Evolutionary conservation across 30 jellyfish, hydroid and myxozoan species (phyloP).

Genomic region (Aurelia aurita complex sp. Pacific): DNA sequence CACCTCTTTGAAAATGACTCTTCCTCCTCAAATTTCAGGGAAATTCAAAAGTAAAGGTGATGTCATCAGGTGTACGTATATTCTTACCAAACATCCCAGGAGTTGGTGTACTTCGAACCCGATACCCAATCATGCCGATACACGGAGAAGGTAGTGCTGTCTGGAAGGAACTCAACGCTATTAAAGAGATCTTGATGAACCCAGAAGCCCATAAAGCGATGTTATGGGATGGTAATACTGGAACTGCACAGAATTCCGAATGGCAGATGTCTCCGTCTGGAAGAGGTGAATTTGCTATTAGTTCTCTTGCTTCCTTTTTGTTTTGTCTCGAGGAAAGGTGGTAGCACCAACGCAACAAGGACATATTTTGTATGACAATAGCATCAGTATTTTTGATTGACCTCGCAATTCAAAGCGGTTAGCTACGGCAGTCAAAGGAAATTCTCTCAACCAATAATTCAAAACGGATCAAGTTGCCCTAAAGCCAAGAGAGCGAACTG

Average conservation of each 20-base stretch:
- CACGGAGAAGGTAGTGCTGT: constrained; percentile 97
- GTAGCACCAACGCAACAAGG: too few relatives aligned
- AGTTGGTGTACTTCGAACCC: constrained; percentile 84
- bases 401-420: too few relatives aligned
- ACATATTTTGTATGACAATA: too few relatives aligned
- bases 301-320: too few relatives aligned
- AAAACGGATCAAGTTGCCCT: too few relatives aligned
- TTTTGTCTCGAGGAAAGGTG: too few relatives aligned
- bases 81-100: constrained; percentile 82
- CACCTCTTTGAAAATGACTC: too few relatives aligned
- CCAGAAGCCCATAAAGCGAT: constrained; percentile 45
- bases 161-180: constrained; percentile 93
- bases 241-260: constrained; percentile 34
- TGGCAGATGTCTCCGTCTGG: constrained; percentile 42
- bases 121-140: constrained; percentile 93
- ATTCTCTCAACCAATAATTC: too few relatives aligned
- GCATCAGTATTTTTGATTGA: too few relatives aligned
- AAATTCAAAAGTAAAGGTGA: constrained; percentile 13
- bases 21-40: constrained; percentile 2
- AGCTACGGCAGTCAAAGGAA: too few relatives aligned
- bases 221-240: constrained; percentile 58
- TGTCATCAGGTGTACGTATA: constrained; percentile 83
- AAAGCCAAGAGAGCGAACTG: too few relatives aligned
- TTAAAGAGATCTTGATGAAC: constrained; percentile 77
- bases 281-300: too few relatives aligned